These are phyloP conservation scores for Rhea americana DNA, from an alignment of 2,113 vertebrate genomes.

Conservation along the genomic window DNA sequence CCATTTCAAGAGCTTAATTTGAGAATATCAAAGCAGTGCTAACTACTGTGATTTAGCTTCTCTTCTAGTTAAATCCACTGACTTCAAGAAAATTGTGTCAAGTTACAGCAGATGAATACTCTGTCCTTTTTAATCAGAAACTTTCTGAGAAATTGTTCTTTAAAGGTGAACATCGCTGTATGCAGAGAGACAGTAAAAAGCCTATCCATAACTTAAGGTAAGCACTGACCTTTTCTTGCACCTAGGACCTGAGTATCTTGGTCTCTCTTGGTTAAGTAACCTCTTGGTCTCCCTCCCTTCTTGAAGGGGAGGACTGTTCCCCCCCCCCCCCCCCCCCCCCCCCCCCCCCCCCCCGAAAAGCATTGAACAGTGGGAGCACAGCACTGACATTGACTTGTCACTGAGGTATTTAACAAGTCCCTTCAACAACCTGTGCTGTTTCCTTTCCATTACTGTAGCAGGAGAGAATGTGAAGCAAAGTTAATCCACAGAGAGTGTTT, in stretches of 20 bases:
- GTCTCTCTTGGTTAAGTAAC: background rate
- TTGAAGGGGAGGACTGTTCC: background rate
- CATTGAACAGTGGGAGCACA: background rate
- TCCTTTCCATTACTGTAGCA: background rate
- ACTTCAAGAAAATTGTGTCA: slow-evolving; percentile 26
- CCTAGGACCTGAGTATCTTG: background rate
- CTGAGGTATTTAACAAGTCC: background rate
- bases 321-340: too few species aligned
- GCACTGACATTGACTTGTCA: background rate
- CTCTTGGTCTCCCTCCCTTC: background rate
- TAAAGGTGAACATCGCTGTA: background rate
- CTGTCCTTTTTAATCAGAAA: background rate
- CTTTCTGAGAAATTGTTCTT: background rate
- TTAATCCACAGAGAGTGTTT: background rate
- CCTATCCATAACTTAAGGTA: background rate
- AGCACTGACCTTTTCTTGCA: background rate
- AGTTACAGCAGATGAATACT: background rate
- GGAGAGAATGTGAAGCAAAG: background rate
- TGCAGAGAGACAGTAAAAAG: background rate
- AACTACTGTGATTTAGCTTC: background rate
- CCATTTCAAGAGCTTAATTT: background rate
- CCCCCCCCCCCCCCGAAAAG: too few species aligned
- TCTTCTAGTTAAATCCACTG: background rate
- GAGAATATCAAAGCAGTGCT: slow-evolving; percentile 15
- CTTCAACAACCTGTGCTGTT: background rate